Base-by-base conservation (phyloP, 2,888 invertebrate genomes). In the Lepidochrysops patricia region DNA sequence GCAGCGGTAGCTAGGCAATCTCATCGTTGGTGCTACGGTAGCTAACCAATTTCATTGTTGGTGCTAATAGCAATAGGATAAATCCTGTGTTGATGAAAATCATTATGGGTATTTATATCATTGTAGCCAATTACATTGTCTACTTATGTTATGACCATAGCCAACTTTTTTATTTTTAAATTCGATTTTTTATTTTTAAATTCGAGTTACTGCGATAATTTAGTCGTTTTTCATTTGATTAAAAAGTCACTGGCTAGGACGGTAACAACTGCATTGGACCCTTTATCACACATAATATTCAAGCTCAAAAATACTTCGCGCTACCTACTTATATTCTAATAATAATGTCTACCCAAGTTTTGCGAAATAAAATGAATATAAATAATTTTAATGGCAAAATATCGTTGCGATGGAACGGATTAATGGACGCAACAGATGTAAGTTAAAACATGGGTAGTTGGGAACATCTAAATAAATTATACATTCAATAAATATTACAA, bases 231-330 rank as follows among this genome's bases (percentile, higher is more conserved):
- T 57, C 19, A 35, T 59, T 27, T 48, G 60, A 37, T 57, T 58
- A 63, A 64, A 71, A 69, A 72, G 69, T 80, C 80, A 82, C 84
- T 84, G 82, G 79, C 72, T 74, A 72, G 82, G 82, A 84, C 84
- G 84, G 83, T 81, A 80, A 82, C 77, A 75, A 62, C 52, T 66
- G 62, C 62, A 64, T 72, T 73, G 75, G 73, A 72, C 73, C 73
- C 73, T 69, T 68, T 68, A 67, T 68, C 68, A 68, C 65, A 70
- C 52, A 9, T 65, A 61, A 60, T 71, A 75, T 71, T 72, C 77
- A 79, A 80, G 72, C 78, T 76, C 71, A 72, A 75, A 70, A 74
- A 87, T 87, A 87, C 87, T 87, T 82, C 79, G 80, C 80, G 85
- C 82, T 86, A 84, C 72, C 82, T 86, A 84, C 72, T 75, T 74